Conservation (phyloP, 2,888 invertebrate genomes). For the Glaucopsyche alexis region DNA sequence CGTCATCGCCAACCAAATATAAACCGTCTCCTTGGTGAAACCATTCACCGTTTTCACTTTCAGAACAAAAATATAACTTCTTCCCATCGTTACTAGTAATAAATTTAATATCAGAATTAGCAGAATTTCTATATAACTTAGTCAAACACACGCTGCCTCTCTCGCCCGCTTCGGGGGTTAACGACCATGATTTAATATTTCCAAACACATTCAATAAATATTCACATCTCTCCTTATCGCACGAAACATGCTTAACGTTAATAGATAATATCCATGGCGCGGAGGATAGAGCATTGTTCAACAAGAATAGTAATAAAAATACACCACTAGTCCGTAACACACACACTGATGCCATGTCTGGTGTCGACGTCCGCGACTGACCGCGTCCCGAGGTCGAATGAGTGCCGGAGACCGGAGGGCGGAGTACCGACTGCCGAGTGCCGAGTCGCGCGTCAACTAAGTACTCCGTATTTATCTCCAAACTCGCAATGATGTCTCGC, state of each 20-base stretch:
- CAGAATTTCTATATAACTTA: slow-evolving; percentile 40
- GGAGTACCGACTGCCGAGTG: slow-evolving; percentile 29
- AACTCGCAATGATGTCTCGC: slow-evolving; percentile 11
- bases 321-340: slow-evolving; percentile 69
- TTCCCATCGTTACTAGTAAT: slow-evolving; percentile 49
- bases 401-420: slow-evolving; percentile 29
- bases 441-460: slow-evolving; percentile 3
- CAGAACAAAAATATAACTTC: slow-evolving; percentile 65
- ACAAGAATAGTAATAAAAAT: slow-evolving; percentile 69
- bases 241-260: slow-evolving; percentile 53
- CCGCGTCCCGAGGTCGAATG: slow-evolving; percentile 37
- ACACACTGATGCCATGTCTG: slow-evolving; percentile 58
- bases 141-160: slow-evolving; percentile 49
- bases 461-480: not conserved
- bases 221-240: slow-evolving; percentile 57
- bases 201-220: slow-evolving; percentile 59
- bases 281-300: slow-evolving; percentile 57
- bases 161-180: slow-evolving; percentile 57
- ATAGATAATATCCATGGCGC: slow-evolving; percentile 72
- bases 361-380: slow-evolving; percentile 22
- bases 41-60: slow-evolving; percentile 57
- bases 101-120: slow-evolving; percentile 45
- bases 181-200: slow-evolving; percentile 58
- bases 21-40: slow-evolving; percentile 61
- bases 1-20: slow-evolving; percentile 71